Evolutionary conservation across 2,888 invertebrate species (phyloP), one percentile per base, ranked within the genome.

Genomic region (Heliconius aoede): DNA sequence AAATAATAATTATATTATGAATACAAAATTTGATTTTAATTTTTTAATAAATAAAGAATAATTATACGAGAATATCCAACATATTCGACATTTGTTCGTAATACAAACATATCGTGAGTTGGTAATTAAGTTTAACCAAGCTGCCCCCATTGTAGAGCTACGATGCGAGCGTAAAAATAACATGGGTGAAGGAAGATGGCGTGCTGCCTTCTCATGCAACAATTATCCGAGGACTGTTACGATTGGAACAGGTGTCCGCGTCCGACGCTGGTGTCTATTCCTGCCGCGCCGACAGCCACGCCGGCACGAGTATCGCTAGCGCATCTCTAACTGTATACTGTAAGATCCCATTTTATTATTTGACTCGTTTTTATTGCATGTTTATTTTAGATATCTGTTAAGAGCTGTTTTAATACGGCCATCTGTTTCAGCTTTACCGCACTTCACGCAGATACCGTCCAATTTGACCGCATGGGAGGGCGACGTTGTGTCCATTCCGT

Each of bases 261-360:
- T 95, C 95, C 81, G 99, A 99, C 89, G 98, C 98, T 87, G 99
- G 98, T 74, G 95, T 97, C 85, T 99, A 98, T 93, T 97, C 98
- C 84, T 98, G 98, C 92, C 97, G 98, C 84, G 98, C 98, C 40
- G 97, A 97, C 87, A 99, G 99, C 92, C 96, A 97, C 82, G 98
- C 98, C 77, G 99, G 99, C 30, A 96, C 97, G 78, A 97, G 98
- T 82, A 96, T 97, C 83, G 97, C 98, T 67, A 97, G 97, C 87
- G 98, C 98, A 55, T 96, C 97, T 78, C 96, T 99, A 81, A 97
- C 97, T 80, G 98, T 99, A 80, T 97, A 98, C 91, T 98, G 99
- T 99, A 95, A 97, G 98, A 96, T 79, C 77, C 77, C 62, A 74
- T 46, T 76, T 72, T 79, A 76, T 78, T 77, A 79, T 89, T 87